phyloP scores from a whole-genome alignment of 2,888 invertebrate genomes.

The Drosophila seclusa region DNA sequence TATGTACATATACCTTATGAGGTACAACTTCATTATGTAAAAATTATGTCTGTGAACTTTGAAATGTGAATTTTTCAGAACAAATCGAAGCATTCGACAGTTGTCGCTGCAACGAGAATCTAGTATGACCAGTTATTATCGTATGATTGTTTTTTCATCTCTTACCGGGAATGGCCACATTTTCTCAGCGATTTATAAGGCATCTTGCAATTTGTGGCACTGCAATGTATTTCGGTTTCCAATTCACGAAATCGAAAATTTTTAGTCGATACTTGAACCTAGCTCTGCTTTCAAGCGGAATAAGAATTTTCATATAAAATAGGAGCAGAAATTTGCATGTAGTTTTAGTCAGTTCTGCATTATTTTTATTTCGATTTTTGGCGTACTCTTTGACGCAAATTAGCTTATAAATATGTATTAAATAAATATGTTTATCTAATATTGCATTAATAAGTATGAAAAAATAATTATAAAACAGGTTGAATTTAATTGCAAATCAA shows the following conservation, averaged over 20 bases:
- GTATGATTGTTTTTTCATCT: not conserved
- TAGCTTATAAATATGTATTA: not conserved
- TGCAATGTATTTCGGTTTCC: not conserved
- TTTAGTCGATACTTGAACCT: not conserved
- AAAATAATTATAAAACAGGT: not conserved
- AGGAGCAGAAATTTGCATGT: not conserved
- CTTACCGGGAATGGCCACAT: not conserved
- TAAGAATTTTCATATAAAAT: not conserved
- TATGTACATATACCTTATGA: not conserved
- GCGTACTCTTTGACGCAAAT: not conserved
- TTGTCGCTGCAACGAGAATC: not conserved
- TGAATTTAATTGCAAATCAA: not conserved
- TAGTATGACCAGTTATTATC: not conserved
- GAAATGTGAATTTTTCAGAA: not conserved
- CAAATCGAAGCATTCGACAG: not conserved
- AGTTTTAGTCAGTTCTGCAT: not conserved
- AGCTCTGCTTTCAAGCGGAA: not conserved
- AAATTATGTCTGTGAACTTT: not conserved
- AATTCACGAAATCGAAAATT: not conserved
- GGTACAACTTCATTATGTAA: not conserved
- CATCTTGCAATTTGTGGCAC: not conserved
- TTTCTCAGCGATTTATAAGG: not conserved
- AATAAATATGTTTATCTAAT: not conserved
- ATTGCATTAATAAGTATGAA: not conserved
- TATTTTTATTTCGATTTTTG: not conserved